Evolutionary conservation across 1,140 invertebrate genomes (phyloP), one percentile per base, ranked within the genome.

Genomic region (Hyles vespertilio): DNA sequence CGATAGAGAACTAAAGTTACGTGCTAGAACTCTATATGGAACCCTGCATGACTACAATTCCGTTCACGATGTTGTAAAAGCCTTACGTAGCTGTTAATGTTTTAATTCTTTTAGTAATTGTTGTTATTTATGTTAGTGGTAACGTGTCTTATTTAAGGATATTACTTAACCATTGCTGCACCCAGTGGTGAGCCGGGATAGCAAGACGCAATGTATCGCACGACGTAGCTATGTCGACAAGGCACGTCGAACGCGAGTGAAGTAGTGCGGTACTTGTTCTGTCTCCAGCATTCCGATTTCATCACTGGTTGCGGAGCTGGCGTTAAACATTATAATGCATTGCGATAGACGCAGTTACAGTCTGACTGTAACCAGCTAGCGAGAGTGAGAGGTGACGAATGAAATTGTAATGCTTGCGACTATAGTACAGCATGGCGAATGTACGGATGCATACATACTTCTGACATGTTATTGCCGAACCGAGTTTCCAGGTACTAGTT

Each of bases 341-440:
- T 63, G 81, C 84, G 72, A 67, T 72, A 68, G 51, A 57, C 33
- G 54, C 57, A 54, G 69, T 69, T 66, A 58, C 67, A 63, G 54
- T 49, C 45, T 9, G 10, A 32, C 56, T 67, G 58, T 54, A 61
- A 73, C 55, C 33, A 40, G 79, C 83, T 88, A 65, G 83, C 83
- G 77, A 60, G 85, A 66, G 60, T 85, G 85, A 57, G 52, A 57
- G 85, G 55, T 65, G 83, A 88, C 32, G 83, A 22, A 85, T 81
- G 82, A 73, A 68, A 84, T 82, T 72, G 80, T 77, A 72, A 62
- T 79, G 67, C 70, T 63, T 61, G 68, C 72, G 74, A 65, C 50
- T 32, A 47, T 46, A 34, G 34, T 43, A 46, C 22, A 67, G 69
- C 65, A 52, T 54, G 49, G 73, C 75, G 79, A 79, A 69, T 65